Evolutionary conservation across 2,888 invertebrate species (phyloP), one percentile per base, ranked within the genome.

Genomic region (Aspidiotus destructor): DNA sequence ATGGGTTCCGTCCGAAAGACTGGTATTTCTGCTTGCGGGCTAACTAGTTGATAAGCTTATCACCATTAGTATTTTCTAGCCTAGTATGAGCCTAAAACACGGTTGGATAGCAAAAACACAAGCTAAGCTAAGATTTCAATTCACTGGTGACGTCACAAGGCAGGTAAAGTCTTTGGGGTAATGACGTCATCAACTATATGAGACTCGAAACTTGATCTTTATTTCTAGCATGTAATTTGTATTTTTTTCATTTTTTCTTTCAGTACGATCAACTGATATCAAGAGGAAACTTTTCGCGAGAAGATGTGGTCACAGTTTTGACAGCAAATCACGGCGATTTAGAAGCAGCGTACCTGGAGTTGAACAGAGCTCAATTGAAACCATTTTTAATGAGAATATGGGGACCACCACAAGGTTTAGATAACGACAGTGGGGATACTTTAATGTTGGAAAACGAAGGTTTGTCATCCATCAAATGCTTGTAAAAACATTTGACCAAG

Each of bases 341-440:
- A 71, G 87, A 88, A 71, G 81, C 84, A 48, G 86, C 89, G 16
- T 81, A 84, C 72, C 79, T 83, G 72, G 88, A 89, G 75, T 79
- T 89, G 70, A 86, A 84, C 74, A 87, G 87, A 76, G 84, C 85
- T 72, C 87, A 88, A 75, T 78, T 88, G 71, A 88, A 87, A 76
- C 88, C 88, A 61, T 88, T 88, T 80, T 78, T 88, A 72, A 87
- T 88, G 86, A 80, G 86, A 76, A 88, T 89, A 74, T 88, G 87
- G 86, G 87, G 87, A 70, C 86, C 87, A 70, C 86, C 87, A 69
- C 85, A 83, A 69, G 86, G 86, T 72, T 83, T 83, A 72, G 87
- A 87, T 74, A 87, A 87, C 75, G 85, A 87, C 74, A 81, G 82
- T 75, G 80, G 76, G 57, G 70, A 72, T 71, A 64, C 71, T 62